Base-by-base conservation (phyloP, 1,140 invertebrate genomes). In the Anthonomus grandis region DNA sequence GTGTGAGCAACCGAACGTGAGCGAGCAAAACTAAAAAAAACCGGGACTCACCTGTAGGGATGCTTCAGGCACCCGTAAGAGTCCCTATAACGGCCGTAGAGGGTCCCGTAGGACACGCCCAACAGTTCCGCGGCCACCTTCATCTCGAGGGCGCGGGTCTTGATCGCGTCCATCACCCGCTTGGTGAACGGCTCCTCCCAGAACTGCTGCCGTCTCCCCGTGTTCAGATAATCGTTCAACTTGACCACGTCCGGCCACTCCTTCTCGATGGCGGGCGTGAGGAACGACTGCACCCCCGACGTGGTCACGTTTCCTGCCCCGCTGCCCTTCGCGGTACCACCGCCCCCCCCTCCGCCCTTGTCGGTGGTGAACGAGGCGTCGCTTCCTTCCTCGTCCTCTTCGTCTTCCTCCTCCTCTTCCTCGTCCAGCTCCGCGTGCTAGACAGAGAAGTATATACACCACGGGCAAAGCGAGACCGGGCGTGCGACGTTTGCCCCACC, bases 71-170 rank as follows among this genome's bases (percentile, higher is more conserved):
- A 93, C 15, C 90, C 90, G 70, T 91, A 92, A 25, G 88, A 88
- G 74, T 93, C 90, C 6, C 90, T 76, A 73, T 93, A 93, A 64
- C 90, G 76, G 17, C 90, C 90, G 68, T 93, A 93, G 2, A 93
- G 79, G 2, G 90, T 93, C 9, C 90, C 90, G 74, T 93, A 93
- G 9, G 89, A 92, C 1, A 93, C 90, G 13, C 90, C 90, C 42
- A 93, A 76, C 37, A 93, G 81, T 71, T 91, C 87, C 4, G 90
- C 89, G n/a, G 89, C 91, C 56, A 89, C 87, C 75, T 94, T 94
- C 91, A 94, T 94, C 76, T 94, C 91, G 64, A 94, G 72, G 77
- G 91, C 89, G 75, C 92, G 93, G 62, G 89, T 88, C 64, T 90
- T 87, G 18, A 92, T 91, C 12, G 89, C 87, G 70, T 93, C 90